Percentiles rank a stretch among this genome's conserved stretches.
phyloP scores from a whole-genome alignment of 2,888 invertebrate species.

The Aricia artaxerxes region DNA sequence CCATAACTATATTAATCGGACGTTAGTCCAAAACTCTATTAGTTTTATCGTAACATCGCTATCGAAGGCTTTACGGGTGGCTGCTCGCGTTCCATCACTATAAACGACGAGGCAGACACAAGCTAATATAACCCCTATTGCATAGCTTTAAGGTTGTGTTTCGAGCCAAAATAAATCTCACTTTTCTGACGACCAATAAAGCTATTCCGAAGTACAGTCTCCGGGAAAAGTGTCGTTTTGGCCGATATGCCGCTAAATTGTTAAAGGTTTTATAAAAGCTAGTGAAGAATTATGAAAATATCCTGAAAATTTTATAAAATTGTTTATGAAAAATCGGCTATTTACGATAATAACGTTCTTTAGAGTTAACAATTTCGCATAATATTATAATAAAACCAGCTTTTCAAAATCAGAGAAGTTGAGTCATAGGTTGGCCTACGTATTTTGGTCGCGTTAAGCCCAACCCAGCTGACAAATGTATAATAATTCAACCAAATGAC shows the following conservation, averaged over 20 bases:
- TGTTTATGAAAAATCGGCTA: no score
- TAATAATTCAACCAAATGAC: no score
- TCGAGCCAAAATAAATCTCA: not conserved
- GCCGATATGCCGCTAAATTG: not conserved
- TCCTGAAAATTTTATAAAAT: not conserved
- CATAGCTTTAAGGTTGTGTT: not conserved
- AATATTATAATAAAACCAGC: no score
- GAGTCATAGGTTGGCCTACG: no score
- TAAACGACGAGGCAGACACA: not conserved
- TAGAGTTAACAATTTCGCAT: no score
- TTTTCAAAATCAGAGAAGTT: no score
- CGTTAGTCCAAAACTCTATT: slow-evolving; percentile 57
- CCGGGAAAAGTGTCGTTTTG: not conserved
- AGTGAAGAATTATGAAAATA: not conserved
- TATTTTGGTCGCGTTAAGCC: no score
- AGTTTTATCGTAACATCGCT: slow-evolving; percentile 55
- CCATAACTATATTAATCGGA: slow-evolving; percentile 46
- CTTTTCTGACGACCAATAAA: slow-evolving; percentile 35
- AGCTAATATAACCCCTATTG: slow-evolving; percentile 15
- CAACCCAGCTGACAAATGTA: no score
- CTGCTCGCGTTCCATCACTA: slow-evolving; percentile 45
- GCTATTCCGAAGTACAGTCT: slow-evolving; percentile 34
- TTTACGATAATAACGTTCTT: no score
- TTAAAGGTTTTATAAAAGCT: not conserved
- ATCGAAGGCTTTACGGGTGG: slow-evolving; percentile 54